phyloP scores from a whole-genome alignment of 1,140 invertebrate genomes.

The Drosophila quadrilineata region DNA sequence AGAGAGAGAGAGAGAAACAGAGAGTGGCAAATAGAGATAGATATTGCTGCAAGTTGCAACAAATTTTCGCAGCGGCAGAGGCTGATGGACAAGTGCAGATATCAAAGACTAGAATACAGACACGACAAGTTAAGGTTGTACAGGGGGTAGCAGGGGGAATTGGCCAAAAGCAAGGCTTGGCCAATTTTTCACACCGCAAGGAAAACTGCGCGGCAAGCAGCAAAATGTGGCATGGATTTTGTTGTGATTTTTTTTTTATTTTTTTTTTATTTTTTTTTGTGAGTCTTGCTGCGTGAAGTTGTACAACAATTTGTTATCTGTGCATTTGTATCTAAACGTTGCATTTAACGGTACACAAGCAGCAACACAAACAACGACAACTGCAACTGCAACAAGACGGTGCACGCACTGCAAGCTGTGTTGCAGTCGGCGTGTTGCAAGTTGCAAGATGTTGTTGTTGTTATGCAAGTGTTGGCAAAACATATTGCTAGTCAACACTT shows the following conservation, averaged over 20 bases:
- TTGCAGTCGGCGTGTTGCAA: not conserved
- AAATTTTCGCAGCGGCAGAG: conserved; percentile 17
- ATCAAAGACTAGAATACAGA: conserved; percentile 4
- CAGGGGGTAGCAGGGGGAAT: not conserved
- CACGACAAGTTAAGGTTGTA: not conserved
- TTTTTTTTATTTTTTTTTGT: conserved; percentile 11
- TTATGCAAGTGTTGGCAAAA: conserved; percentile 65
- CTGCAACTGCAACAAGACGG: conserved; percentile 12
- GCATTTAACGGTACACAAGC: conserved; percentile 63
- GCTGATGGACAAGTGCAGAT: conserved; percentile 43
- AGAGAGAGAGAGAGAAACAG: not conserved
- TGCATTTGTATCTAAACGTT: conserved; percentile 67
- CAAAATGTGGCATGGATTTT: not conserved
- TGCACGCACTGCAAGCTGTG: conserved; percentile 40
- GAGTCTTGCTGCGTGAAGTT: conserved; percentile 38
- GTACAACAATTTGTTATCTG: conserved; percentile 73
- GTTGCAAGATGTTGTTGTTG: conserved; percentile 27
- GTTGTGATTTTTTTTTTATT: conserved; percentile 33
- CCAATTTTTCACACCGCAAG: conserved; percentile 52
- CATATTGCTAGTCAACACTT: conserved; percentile 55
- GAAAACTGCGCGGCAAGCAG: conserved; percentile 35
- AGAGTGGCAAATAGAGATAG: too few relatives aligned
- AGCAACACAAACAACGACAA: not conserved
- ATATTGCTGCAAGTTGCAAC: conserved; percentile 20
- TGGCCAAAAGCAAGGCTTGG: conserved; percentile 44